Evolutionary conservation across 2,888 invertebrate genomes (phyloP), one percentile per base, ranked within the genome.

Genomic region (Lithophane ornitopus): DNA sequence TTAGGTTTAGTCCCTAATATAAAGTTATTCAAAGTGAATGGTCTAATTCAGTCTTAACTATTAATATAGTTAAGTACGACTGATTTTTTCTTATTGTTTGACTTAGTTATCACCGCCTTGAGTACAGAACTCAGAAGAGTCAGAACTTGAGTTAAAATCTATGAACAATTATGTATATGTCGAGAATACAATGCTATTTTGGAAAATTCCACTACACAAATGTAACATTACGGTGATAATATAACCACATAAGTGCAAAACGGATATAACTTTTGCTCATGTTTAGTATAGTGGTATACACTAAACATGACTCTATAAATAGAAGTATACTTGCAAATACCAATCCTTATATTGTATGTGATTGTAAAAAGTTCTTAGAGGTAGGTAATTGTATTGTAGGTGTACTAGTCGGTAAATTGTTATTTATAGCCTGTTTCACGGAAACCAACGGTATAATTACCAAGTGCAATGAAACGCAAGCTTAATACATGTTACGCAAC

Each of bases 391-490:
- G 85, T 87, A 81, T 78, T 81, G 89, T 88, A 84, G 84, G 84
- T 88, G 84, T 80, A 84, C 83, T 85, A 76, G 74, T 78, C 76
- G 77, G 88, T 89, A 91, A 84, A 91, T 91, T 92, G 91, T 91
- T 90, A 91, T 92, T 92, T 91, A 92, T 88, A 68, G 88, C 81
- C 78, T 63, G 84, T 85, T 90, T 89, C 89, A 81, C 84, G 85
- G 90, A 90, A 92, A 90, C 85, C 83, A 86, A 85, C 87, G 73
- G 87, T 85, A 82, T 89, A 88, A 90, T 90, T 90, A 87, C 87
- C 78, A 88, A 87, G 87, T 89, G 90, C 89, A 87, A 84, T 86
- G 83, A 88, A 89, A 89, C 85, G 89, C 85, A 86, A 87, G 83
- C 84, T 84, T 74, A 76, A 82, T 81, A 84, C 78, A 82, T 67